These are phyloP conservation scores for Plutella xylostella DNA, from an alignment of 2,888 invertebrate genomes.

Conservation along the genomic window DNA sequence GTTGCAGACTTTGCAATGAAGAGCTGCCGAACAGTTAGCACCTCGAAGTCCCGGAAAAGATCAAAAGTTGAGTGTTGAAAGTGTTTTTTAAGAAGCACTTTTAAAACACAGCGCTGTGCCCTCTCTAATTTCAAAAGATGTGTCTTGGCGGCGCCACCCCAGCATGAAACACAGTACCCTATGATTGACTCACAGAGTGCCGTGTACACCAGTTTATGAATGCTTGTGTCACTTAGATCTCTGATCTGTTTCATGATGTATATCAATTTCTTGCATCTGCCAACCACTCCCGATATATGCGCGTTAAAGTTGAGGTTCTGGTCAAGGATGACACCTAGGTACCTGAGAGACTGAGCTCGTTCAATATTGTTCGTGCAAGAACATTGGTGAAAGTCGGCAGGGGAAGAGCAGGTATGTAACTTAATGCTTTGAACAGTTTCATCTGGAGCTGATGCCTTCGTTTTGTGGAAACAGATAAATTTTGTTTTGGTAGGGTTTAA, in stretches of 20 bases:
- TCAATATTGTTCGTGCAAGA: too few relatives aligned
- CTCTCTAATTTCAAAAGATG: not conserved
- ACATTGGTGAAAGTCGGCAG: too few relatives aligned
- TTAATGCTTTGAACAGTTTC: too few relatives aligned
- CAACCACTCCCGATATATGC: not conserved
- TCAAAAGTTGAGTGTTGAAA: too few relatives aligned
- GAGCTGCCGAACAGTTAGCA: too few relatives aligned
- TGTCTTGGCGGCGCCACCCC: slow-evolving; percentile 4
- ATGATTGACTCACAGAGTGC: slow-evolving; percentile 4
- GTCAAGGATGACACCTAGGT: not conserved
- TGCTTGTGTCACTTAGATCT: not conserved
- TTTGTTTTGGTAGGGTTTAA: not conserved
- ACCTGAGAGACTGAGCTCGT: too few relatives aligned
- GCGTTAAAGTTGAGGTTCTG: not conserved
- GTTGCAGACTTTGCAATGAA: too few relatives aligned
- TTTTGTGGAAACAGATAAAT: not conserved
- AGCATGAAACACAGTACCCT: slow-evolving; percentile 2
- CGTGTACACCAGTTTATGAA: not conserved
- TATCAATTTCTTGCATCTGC: not conserved
- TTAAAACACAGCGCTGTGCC: slow-evolving; percentile 8
- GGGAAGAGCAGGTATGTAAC: too few relatives aligned
- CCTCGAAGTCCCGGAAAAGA: too few relatives aligned
- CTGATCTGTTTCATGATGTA: not conserved
- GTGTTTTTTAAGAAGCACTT: slow-evolving; percentile 4
- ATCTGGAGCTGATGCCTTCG: too few relatives aligned